Evolutionary conservation across 2,113 vertebrate genomes (phyloP).

Genomic region (Oncorhynchus clarkii): DNA sequence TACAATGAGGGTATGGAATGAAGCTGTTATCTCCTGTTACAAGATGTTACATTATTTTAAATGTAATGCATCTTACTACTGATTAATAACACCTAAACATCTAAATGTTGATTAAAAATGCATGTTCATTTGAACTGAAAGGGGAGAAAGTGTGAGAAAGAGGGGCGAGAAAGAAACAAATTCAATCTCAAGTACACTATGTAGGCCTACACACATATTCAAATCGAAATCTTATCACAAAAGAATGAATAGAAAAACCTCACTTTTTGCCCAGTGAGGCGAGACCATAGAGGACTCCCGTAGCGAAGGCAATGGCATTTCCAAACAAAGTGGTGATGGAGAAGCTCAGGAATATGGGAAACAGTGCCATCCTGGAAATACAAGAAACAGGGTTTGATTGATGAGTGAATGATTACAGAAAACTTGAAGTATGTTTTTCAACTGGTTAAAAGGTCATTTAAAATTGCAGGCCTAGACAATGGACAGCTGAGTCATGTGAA

Average conservation of each 20-base stretch:
- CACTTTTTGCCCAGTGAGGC: conserved; percentile 93
- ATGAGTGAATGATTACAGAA: background rate
- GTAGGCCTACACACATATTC: background rate
- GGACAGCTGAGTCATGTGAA: too few species aligned
- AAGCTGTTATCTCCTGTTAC: conserved; percentile 15
- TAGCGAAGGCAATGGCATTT: conserved; percentile 89
- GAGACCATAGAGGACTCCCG: conserved; percentile 91
- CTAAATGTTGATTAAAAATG: background rate
- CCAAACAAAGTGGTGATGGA: conserved; percentile 90
- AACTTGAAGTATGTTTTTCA: background rate
- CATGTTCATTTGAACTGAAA: background rate
- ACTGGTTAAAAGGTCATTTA: too few species aligned
- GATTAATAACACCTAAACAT: conserved; percentile 22
- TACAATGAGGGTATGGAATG: background rate
- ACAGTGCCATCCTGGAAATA: conserved; percentile 84
- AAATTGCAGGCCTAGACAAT: too few species aligned
- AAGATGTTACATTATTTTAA: conserved; percentile 19
- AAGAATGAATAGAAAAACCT: conserved; percentile 35
- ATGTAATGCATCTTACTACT: conserved; percentile 15
- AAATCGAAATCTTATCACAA: too few species aligned
- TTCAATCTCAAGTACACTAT: background rate
- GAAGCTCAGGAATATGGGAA: conserved; percentile 85
- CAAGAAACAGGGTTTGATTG: background rate
- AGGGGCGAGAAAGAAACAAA: background rate
- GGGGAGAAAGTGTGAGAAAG: background rate